Evolutionary conservation across 1,140 invertebrate species (phyloP), one percentile per base, ranked within the genome.

Genomic region (Limonius californicus): DNA sequence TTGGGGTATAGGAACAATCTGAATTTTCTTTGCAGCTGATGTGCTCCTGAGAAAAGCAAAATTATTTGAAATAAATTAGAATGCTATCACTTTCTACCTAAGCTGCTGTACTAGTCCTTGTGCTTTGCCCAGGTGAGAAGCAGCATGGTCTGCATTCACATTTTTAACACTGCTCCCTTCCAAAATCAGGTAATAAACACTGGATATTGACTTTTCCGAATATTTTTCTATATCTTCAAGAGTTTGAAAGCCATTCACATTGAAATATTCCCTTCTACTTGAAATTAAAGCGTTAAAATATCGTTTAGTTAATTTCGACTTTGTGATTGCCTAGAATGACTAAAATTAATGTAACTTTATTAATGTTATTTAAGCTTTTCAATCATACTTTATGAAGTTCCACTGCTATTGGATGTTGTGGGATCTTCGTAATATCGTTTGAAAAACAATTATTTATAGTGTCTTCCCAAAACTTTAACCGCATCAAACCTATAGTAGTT

Each of bases 71-170:
- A 12, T n/a, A n/a, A n/a, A n/a, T n/a, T n/a, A n/a, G n/a, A n/a
- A n/a, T n/a, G n/a, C n/a, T n/a, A n/a, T n/a, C n/a, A n/a, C n/a
- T n/a, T n/a, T n/a, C n/a, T 84, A 88, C 78, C 91, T 81, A 45
- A 97, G 74, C 59, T 93, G 77, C 63, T 89, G 95, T 1, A 85
- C 74, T 32, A 97, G 83, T 61, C 94, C 94, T 78, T 96, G 91
- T 23, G 93, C 88, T 82, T 95, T 97, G 7, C 94, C 95, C 64
- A 97, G 76, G 79, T 97, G 94, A 73, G 91, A 95, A 16, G 89
- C 92, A 15, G 87, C 89, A 82, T 97, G 92, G 76, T 97, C 93
- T 43, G 87, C 87, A 72, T 94, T 79, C 3, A 94, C 71, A 77
- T 90, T 85, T 67, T 85, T 81, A 12, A 89, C 78, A 57, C 82